phyloP scores from a whole-genome alignment of 2,113 vertebrate species.

The Rutilus rutilus region DNA sequence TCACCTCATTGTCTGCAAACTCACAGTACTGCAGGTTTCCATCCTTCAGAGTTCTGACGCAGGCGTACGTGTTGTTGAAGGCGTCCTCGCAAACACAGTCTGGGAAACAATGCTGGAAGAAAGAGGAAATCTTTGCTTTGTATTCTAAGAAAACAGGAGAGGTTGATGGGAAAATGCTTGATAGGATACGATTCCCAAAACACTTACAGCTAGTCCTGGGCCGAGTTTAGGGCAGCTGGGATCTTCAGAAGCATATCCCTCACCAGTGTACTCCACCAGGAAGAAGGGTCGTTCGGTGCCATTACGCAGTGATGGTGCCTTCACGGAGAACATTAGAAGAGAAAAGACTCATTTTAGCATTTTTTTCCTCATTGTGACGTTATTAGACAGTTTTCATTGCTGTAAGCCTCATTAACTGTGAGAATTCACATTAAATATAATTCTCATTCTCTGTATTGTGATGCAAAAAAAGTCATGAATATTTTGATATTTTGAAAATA shows the following conservation, averaged over 20 bases:
- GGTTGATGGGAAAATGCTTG: not conserved
- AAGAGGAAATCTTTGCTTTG: not conserved
- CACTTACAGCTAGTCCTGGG: constrained; percentile 77
- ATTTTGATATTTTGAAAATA: too few relatives aligned
- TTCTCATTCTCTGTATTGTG: not conserved
- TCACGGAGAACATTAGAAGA: not conserved
- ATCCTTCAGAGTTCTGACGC: constrained; percentile 70
- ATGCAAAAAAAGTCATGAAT: not conserved
- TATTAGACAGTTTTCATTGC: not conserved
- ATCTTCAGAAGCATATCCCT: constrained; percentile 67
- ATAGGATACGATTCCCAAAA: not conserved
- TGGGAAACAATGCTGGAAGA: constrained; percentile 78
- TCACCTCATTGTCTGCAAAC: constrained; percentile 79
- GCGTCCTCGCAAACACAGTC: constrained; percentile 83
- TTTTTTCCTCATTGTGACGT: not conserved
- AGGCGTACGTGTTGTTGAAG: constrained; percentile 83
- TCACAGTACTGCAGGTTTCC: constrained; percentile 81
- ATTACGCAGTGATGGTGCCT: constrained; percentile 74
- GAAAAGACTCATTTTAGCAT: not conserved
- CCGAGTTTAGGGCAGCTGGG: constrained; percentile 77
- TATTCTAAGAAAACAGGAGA: not conserved
- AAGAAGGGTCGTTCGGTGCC: constrained; percentile 72
- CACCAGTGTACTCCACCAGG: constrained; percentile 79
- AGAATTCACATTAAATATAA: not conserved
- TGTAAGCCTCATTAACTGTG: not conserved